Base-by-base conservation (phyloP, 2,888 invertebrate genomes). In the Amiota mariae region DNA sequence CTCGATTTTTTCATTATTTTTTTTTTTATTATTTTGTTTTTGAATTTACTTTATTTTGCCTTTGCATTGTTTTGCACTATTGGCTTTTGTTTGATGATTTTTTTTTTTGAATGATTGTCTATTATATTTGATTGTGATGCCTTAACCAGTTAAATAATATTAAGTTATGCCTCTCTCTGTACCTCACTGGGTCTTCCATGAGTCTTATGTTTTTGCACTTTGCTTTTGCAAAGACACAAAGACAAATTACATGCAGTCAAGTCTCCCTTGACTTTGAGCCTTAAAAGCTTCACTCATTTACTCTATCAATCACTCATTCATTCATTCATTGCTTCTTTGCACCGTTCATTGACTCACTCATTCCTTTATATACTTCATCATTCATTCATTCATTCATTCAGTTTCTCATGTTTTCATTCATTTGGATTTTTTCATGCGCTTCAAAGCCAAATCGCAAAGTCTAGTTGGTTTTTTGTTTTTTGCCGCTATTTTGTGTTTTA, bases 11-110 rank as follows among this genome's bases (percentile, higher is more conserved):
- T 10, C 20, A 49, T n/a, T 11, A 10, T 48, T 68, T 72, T 72
- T n/a, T n/a, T 74, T 66, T 51, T 10, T 49, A 49, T 11, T 11
- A 10, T 48, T 68, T 72, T 72, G 72, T 49, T 57, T 67, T 77
- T 73, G 78, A 73, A 74, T 76, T 81, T 83, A 80, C 82, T 82
- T 80, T 78, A 74, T 72, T 73, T 76, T 75, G 66, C 85, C 82
- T 85, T 76, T 80, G 74, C 72, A 56, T 77, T 75, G 59, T 76
- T 80, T 85, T 81, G 80, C n/a, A n/a, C n/a, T n/a, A n/a, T 80
- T 74, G 71, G 56, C 8, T 36, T 13, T 73, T 70, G 72, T 67
- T 51, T 76, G 72, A n/a, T n/a, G n/a, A n/a, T n/a, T n/a, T n/a
- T n/a, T 72, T 79, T 75, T 36, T 54, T 70, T 75, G 81, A 74